Evolutionary conservation across 2,888 invertebrate species (phyloP).

Genomic region (Sclerodermus sp.): DNA sequence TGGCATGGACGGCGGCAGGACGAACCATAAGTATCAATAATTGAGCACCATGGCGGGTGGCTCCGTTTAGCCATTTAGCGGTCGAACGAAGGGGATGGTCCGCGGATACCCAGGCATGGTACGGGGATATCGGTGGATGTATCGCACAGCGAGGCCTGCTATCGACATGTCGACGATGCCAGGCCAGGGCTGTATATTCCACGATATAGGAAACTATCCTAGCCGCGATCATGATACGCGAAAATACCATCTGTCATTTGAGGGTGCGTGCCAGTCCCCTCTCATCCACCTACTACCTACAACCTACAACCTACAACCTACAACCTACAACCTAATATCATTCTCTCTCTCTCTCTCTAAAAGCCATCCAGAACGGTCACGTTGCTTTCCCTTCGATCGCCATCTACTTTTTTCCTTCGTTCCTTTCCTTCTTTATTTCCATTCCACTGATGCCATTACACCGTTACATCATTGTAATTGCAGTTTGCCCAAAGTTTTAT

Average conservation of each 20-base stretch:
- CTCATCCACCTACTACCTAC: no score
- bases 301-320: no score
- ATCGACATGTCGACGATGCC: constrained; percentile 56
- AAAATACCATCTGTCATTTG: constrained; percentile 55
- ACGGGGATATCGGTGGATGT: constrained; percentile 50
- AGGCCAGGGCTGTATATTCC: constrained; percentile 35
- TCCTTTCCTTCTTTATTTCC: constrained; percentile 3
- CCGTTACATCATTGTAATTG: no score
- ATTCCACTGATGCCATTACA: no score
- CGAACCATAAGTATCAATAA: constrained; percentile 51
- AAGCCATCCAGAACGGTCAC: no score
- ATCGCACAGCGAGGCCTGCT: constrained; percentile 53
- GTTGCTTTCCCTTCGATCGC: not conserved
- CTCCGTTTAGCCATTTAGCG: constrained; percentile 52
- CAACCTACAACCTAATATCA: no score
- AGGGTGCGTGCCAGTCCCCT: constrained; percentile 35
- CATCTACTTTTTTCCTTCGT: not conserved
- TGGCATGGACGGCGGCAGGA: constrained; percentile 20
- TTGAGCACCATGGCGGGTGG: constrained; percentile 51
- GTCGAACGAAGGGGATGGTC: constrained; percentile 42
- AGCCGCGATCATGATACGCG: constrained; percentile 51
- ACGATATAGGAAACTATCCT: constrained; percentile 47
- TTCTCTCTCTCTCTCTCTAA: not conserved
- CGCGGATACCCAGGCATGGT: constrained; percentile 1
- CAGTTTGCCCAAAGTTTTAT: no score